phyloP scores from a whole-genome alignment of 2,797 vertebrate genomes.

The Halcyon badia region DNA sequence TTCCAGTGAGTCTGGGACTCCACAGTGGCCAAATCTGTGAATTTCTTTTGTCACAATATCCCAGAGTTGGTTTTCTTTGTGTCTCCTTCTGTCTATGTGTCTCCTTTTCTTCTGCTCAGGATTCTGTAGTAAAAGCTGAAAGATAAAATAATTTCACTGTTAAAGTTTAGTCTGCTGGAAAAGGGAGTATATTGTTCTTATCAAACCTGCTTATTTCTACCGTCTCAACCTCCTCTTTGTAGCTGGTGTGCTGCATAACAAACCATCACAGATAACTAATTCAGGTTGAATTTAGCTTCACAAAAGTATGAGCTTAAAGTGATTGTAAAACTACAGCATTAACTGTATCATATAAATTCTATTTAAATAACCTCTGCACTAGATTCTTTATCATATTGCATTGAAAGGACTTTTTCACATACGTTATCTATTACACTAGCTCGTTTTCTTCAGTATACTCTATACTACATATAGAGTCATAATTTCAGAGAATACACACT shows the following conservation, averaged over 20 bases:
- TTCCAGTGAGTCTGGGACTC: background rate
- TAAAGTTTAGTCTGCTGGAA: background rate
- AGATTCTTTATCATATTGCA: background rate
- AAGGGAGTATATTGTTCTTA: background rate
- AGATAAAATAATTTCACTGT: background rate
- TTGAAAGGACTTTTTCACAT: background rate
- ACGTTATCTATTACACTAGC: background rate
- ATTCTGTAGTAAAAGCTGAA: background rate
- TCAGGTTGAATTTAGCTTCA: background rate
- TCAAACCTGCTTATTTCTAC: background rate
- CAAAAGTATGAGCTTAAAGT: background rate
- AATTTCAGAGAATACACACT: background rate
- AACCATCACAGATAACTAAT: background rate
- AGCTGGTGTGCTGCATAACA: background rate
- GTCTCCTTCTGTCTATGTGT: background rate
- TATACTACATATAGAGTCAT: background rate
- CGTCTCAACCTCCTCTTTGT: background rate
- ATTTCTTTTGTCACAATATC: background rate
- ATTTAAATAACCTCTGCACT: background rate
- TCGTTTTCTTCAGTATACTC: background rate
- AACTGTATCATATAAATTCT: background rate
- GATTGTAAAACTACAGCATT: background rate
- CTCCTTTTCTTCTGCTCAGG: background rate
- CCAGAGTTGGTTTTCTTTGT: background rate
- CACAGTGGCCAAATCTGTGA: background rate